Evolutionary conservation across 2,888 invertebrate genomes (phyloP).

Genomic region (Zelleria hepariella): DNA sequence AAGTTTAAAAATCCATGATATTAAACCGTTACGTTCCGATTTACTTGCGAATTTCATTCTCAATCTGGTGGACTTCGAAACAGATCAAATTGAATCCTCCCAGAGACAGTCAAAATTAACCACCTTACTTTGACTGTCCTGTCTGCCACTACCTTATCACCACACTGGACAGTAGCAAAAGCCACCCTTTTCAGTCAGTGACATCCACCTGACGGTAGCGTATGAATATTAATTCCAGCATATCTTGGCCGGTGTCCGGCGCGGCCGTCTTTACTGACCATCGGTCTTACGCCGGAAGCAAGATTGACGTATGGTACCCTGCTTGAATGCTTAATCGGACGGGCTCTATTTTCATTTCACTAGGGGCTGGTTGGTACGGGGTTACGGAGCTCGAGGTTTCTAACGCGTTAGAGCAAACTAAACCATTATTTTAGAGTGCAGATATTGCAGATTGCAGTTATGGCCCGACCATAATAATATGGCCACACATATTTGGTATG

Average conservation of each 20-base stretch:
- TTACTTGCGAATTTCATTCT: too few relatives aligned
- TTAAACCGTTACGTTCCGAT: too few relatives aligned
- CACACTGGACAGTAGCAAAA: slow-evolving; percentile 53
- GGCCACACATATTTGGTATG: too few relatives aligned
- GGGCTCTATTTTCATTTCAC: not conserved
- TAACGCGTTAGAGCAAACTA: too few relatives aligned
- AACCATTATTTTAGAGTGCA: too few relatives aligned
- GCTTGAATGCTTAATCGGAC: not conserved
- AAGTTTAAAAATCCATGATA: too few relatives aligned
- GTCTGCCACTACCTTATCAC: slow-evolving; percentile 18
- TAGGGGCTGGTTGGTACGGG: not conserved
- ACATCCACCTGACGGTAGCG: slow-evolving; percentile 67
- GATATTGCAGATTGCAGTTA: too few relatives aligned
- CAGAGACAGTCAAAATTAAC: not conserved
- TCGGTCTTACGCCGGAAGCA: slow-evolving; percentile 29
- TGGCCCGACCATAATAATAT: too few relatives aligned
- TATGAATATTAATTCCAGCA: slow-evolving; percentile 72
- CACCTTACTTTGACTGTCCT: not conserved
- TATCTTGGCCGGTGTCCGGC: slow-evolving; percentile 65
- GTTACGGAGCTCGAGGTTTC: not conserved
- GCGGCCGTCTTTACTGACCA: slow-evolving; percentile 8
- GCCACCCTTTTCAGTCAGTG: slow-evolving; percentile 67
- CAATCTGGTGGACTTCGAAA: too few relatives aligned
- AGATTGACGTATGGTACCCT: slow-evolving; percentile 61
- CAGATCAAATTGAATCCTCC: not conserved